Evolutionary conservation across 2,888 invertebrate genomes (phyloP), one percentile per base, ranked within the genome.

Genomic region (Lamproptera curius): DNA sequence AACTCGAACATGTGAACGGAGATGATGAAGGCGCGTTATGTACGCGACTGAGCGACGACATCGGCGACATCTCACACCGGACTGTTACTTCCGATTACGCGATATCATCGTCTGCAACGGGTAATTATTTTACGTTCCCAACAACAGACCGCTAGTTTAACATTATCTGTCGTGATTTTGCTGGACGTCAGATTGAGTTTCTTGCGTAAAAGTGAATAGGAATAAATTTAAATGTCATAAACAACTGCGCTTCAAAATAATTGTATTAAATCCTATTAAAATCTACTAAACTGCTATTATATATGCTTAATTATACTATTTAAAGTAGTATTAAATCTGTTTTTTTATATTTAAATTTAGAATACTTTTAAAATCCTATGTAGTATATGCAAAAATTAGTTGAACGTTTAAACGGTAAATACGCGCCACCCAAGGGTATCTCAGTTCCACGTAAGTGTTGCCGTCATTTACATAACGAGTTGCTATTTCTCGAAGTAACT

Each of bases 1-100:
- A 57, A 59, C 53, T 64, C 63, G 65, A 64, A 57, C 66, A 65
- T 75, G 74, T 62, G 73, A 75, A 75, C 58, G 66, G 63, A 63
- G 57, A 44, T 65, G 58, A 48, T 20, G 11, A 55, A 56, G 58
- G 55, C 42, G 36, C 20, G 20, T 28, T n/a, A n/a, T n/a, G n/a
- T n/a, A n/a, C n/a, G n/a, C n/a, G n/a, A n/a, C n/a, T n/a, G n/a
- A 6, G 20, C 20, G 6, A 20, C 20, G 17, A 33, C 31, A 43
- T 10, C 16, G 28, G 20, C 34, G 16, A 36, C 36, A 26, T 39
- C 35, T 23, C 16, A 40, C 17, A 20, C 20, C 20, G 20, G 42
- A 42, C 42, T 13, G 20, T 20, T 33, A 17, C 16, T 33, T 42
- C 41, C 33, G 42, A 42, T 42, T 17, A 33, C 20, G 1, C 6